A percentile compares a stretch with the other conserved stretches of the same genome.
phyloP scores from a whole-genome alignment of 2,888 invertebrate genomes.

The Pristionchus arcanus region DNA sequence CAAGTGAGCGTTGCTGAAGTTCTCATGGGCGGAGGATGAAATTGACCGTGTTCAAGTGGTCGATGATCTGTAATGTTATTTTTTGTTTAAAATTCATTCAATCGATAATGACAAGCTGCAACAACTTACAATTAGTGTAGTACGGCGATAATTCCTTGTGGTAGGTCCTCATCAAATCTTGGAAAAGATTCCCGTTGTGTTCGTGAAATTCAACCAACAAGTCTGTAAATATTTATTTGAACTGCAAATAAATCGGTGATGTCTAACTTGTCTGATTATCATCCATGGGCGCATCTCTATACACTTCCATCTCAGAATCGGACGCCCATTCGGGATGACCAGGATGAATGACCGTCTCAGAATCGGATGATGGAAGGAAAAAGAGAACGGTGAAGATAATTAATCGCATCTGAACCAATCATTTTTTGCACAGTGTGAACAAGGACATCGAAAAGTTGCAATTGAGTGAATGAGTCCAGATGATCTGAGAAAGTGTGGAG shows the following conservation, averaged over 20 bases:
- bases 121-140: conserved; percentile 49
- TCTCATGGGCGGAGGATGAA: conserved; percentile 52
- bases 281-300: conserved; percentile 17
- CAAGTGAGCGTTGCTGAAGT: conserved; percentile 52
- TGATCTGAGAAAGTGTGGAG: conserved; percentile 10
- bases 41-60: neutral
- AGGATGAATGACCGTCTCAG: neutral
- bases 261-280: conserved; percentile 18
- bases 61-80: conserved; percentile 13
- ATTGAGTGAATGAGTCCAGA: neutral
- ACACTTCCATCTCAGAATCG: neutral
- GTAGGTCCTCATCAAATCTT: conserved; percentile 25
- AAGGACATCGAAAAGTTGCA: neutral
- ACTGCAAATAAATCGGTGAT: neutral
- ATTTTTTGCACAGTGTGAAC: neutral
- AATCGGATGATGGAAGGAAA: neutral
- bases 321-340: conserved; percentile 23
- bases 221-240: neutral
- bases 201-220: conserved; percentile 25
- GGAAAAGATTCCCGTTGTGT: neutral
- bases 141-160: conserved; percentile 51
- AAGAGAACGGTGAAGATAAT: neutral
- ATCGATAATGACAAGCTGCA: neutral
- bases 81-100: neutral
- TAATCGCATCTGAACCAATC: neutral